Conservation (phyloP, 2,888 invertebrate genomes). For the Hydraecia micacea region DNA sequence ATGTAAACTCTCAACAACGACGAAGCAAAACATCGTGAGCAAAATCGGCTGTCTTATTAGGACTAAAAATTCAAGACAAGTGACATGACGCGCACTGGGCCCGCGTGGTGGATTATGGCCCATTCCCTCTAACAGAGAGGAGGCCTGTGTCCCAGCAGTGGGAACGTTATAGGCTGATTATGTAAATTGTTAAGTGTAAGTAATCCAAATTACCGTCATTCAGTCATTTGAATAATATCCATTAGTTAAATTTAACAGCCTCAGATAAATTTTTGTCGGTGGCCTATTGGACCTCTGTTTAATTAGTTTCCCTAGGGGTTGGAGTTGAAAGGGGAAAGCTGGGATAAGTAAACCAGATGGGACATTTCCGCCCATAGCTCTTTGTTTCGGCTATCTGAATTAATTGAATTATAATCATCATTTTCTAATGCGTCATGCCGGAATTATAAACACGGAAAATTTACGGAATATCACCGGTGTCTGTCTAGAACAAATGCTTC, state of each 20-base stretch:
- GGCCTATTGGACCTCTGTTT: conserved; percentile 22
- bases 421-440: neutral
- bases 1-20: neutral
- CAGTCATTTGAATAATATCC: conserved; percentile 20
- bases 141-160: neutral
- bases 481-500: no score
- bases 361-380: conserved; percentile 29
- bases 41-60: neutral
- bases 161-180: neutral
- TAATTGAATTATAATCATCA: conserved; percentile 40
- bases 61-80: neutral
- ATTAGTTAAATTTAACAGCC: conserved; percentile 27
- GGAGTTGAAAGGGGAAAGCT: conserved; percentile 34
- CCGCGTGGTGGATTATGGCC: neutral
- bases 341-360: conserved; percentile 51
- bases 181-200: neutral
- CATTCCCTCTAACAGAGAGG: neutral
- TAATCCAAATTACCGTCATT: neutral
- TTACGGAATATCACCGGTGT: neutral
- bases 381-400: conserved; percentile 36
- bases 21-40: neutral
- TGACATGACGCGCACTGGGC: neutral
- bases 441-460: neutral
- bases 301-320: conserved; percentile 51
- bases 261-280: conserved; percentile 35